These are phyloP conservation scores for Lochmaea crataegi DNA, from an alignment of 2,888 invertebrate species.

Conservation along the genomic window DNA sequence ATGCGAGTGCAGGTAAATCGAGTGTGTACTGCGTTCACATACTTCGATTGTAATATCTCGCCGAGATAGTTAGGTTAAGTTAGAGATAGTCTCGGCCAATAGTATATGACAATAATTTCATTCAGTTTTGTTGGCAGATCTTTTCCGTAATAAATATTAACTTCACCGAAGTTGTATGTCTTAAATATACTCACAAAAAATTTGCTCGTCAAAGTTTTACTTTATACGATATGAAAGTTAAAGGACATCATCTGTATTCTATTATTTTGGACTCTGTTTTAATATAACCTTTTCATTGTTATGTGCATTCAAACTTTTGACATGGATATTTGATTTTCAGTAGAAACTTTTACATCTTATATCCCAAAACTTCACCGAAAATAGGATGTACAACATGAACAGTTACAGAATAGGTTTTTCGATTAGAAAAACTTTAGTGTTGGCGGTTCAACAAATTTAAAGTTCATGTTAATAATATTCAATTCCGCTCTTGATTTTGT, in stretches of 20 bases:
- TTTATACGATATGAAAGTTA: slow-evolving; percentile 38
- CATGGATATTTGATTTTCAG: slow-evolving; percentile 40
- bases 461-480: too few relatives aligned
- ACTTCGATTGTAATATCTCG: too few relatives aligned
- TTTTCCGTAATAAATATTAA: neutral
- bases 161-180: neutral
- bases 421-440: neutral
- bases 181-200: slow-evolving; percentile 13
- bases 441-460: too few relatives aligned
- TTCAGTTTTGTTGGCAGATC: too few relatives aligned
- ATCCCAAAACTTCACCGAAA: slow-evolving; percentile 16
- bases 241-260: slow-evolving; percentile 41
- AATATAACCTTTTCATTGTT: slow-evolving; percentile 43
- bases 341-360: slow-evolving; percentile 19
- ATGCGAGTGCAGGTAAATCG: too few relatives aligned
- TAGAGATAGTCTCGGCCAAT: too few relatives aligned
- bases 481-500: too few relatives aligned
- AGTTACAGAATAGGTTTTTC: slow-evolving; percentile 9
- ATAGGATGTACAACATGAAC: slow-evolving; percentile 11
- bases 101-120: too few relatives aligned
- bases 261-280: slow-evolving; percentile 40
- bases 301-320: slow-evolving; percentile 44
- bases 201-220: slow-evolving; percentile 25
- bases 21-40: too few relatives aligned
- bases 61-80: too few relatives aligned